A percentile compares a stretch with the other conserved stretches of the same genome.
phyloP scores from a whole-genome alignment of 2,113 vertebrate species.

The Ciconia stormi region DNA sequence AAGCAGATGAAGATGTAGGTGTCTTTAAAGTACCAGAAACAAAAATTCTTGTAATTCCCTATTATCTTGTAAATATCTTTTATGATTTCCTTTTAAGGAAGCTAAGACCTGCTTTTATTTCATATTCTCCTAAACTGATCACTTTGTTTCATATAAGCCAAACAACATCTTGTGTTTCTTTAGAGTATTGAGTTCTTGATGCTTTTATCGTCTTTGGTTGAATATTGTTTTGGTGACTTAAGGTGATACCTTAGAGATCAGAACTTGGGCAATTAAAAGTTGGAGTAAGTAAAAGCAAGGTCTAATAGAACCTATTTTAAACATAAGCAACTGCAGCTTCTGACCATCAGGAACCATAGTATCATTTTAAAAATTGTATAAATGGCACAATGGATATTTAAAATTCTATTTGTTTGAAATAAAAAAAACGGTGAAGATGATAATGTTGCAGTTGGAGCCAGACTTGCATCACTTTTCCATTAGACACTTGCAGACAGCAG shows the following conservation, averaged over 20 bases:
- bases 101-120: background rate
- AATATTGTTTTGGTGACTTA: background rate
- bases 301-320: background rate
- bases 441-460: background rate
- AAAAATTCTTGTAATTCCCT: background rate
- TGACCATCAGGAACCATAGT: background rate
- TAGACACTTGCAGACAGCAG: background rate
- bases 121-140: background rate
- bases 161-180: background rate
- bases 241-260: background rate
- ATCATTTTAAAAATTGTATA: background rate
- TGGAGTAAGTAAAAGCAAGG: background rate
- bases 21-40: background rate
- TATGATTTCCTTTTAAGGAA: background rate
- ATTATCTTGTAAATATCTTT: background rate
- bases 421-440: background rate
- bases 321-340: background rate
- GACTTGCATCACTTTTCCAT: background rate
- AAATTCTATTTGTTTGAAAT: background rate
- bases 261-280: background rate
- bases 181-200: background rate
- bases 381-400: background rate
- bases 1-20: background rate
- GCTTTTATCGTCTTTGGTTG: background rate
- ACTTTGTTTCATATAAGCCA: background rate